Percentiles rank a stretch among this genome's conserved stretches.
Conservation (phyloP, 2,888 invertebrate genomes). For the Leptothorax acervorum region DNA sequence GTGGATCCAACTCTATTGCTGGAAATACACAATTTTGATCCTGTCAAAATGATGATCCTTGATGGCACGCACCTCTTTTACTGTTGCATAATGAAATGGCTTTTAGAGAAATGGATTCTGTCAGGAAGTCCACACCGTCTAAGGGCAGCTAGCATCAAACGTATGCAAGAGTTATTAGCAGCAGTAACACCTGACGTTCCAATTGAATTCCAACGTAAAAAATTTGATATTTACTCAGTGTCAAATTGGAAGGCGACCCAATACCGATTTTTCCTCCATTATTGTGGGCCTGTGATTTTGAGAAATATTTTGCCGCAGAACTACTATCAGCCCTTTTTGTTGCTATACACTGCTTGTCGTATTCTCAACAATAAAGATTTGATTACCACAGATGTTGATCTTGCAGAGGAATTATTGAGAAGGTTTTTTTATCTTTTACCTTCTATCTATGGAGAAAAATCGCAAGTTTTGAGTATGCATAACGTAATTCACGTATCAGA, state of each 20-base stretch:
- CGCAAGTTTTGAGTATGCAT: not conserved
- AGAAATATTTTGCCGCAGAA: not conserved
- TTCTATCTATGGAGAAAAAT: not conserved
- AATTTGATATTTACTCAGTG: not conserved
- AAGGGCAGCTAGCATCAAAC: not conserved
- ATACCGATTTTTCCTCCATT: not conserved
- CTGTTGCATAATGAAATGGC: not conserved
- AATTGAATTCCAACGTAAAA: not conserved
- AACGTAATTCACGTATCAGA: not conserved
- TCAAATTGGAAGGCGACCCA: not conserved
- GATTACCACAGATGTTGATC: not conserved
- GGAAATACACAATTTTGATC: not conserved
- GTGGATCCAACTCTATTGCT: not conserved
- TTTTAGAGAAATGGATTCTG: not conserved
- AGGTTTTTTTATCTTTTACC: not conserved
- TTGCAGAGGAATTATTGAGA: not conserved
- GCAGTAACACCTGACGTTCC: not conserved
- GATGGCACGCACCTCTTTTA: not conserved
- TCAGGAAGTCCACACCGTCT: not conserved
- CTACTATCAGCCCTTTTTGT: not conserved
- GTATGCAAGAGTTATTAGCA: not conserved
- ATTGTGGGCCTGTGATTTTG: not conserved
- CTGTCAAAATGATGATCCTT: not conserved
- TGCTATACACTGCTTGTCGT: not conserved
- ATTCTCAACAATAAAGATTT: not conserved